These are phyloP conservation scores for Globia sparganii DNA, from an alignment of 2,888 invertebrate species.

Conservation along the genomic window DNA sequence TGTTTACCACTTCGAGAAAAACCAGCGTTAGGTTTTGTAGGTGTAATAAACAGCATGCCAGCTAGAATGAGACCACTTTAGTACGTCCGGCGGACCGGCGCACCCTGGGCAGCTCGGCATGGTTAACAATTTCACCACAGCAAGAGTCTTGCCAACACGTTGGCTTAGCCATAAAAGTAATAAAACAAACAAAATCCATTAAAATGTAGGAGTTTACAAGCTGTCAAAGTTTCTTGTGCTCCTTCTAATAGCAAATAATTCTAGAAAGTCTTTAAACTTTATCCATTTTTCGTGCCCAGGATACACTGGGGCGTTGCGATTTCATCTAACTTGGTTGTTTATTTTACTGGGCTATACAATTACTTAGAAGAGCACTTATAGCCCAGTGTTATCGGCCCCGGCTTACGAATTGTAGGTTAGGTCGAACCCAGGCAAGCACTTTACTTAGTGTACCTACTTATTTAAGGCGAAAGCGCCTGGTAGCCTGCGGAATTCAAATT, in stretches of 20 bases:
- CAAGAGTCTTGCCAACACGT: not conserved
- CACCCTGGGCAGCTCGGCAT: not conserved
- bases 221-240: conserved; percentile 21
- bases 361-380: too few relatives aligned
- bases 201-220: conserved; percentile 24
- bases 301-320: conserved; percentile 21
- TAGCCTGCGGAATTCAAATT: too few relatives aligned
- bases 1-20: not conserved
- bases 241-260: conserved; percentile 23
- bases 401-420: too few relatives aligned
- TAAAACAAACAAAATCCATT: conserved; percentile 26
- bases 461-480: too few relatives aligned
- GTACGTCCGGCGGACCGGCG: not conserved
- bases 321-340: not conserved
- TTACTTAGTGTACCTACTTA: too few relatives aligned
- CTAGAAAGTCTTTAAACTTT: conserved; percentile 28
- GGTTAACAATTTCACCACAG: not conserved
- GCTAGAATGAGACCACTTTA: not conserved
- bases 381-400: too few relatives aligned
- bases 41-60: conserved; percentile 7
- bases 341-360: not conserved
- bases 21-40: not conserved
- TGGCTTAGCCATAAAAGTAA: conserved; percentile 2
- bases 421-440: too few relatives aligned
- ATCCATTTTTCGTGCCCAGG: conserved; percentile 7